phyloP scores from a whole-genome alignment of 2,797 vertebrate species.

The Ciconia nigra region DNA sequence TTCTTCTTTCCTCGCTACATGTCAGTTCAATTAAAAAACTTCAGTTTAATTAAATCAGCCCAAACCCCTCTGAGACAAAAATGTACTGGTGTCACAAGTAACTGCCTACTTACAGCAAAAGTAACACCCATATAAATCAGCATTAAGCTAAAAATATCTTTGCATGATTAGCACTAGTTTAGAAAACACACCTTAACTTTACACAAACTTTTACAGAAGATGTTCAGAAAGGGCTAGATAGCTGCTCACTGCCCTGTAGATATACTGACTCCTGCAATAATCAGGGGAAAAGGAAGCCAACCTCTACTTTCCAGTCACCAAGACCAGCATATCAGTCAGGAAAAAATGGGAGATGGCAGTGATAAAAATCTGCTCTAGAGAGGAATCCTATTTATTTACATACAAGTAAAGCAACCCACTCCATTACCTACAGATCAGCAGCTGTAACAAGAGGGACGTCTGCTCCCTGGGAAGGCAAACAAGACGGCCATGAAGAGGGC shows the following conservation, averaged over 20 bases:
- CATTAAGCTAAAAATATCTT: background rate
- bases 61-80: background rate
- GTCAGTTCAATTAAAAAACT: background rate
- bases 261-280: background rate
- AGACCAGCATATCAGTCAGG: background rate
- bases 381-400: background rate
- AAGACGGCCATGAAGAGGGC: background rate
- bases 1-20: accelerated
- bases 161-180: background rate
- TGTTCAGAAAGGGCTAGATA: background rate
- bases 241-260: background rate
- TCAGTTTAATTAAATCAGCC: background rate
- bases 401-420: background rate
- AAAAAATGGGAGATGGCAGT: background rate
- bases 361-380: background rate
- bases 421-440: background rate
- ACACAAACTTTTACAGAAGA: background rate
- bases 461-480: background rate
- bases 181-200: background rate
- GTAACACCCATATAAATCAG: background rate
- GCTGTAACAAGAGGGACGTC: background rate
- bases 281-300: background rate
- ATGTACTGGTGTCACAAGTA: background rate
- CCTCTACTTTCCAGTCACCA: background rate
- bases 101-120: background rate